phyloP scores from a whole-genome alignment of 30 jellyfish, hydroid and myxozoan genomes.

The Catostylus mosaicus region DNA sequence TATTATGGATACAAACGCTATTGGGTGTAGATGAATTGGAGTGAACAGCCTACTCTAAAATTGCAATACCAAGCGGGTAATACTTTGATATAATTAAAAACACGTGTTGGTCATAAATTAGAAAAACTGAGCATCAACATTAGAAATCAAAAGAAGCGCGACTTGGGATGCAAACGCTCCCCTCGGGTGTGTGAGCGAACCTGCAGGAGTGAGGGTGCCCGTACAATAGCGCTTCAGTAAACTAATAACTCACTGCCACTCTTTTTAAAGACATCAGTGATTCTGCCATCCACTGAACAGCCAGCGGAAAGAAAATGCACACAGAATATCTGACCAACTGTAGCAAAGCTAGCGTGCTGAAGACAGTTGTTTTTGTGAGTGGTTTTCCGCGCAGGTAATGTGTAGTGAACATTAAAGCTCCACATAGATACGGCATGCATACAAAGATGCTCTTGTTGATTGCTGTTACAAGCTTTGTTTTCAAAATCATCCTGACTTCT shows the following conservation, averaged over 20 bases:
- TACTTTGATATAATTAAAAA: too few species aligned
- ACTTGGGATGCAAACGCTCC: too few species aligned
- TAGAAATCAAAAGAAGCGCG: too few species aligned
- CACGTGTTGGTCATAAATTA: too few species aligned
- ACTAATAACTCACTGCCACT: constrained; percentile 43
- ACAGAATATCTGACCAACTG: constrained; percentile 33
- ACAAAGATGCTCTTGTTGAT: constrained; percentile 4
- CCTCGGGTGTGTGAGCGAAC: too few species aligned
- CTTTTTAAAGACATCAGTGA: constrained; percentile 32
- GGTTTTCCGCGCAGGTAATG: constrained; percentile 48
- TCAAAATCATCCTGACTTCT: constrained; percentile 28
- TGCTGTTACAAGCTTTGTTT: constrained; percentile 35
- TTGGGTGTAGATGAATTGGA: too few species aligned
- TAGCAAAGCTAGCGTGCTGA: constrained; percentile 54
- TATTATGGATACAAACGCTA: too few species aligned
- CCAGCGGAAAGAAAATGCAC: constrained; percentile 49
- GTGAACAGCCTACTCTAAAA: too few species aligned
- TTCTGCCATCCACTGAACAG: constrained; percentile 55
- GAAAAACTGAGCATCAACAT: too few species aligned
- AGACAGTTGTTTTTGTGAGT: constrained; percentile 50
- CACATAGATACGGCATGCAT: constrained; percentile 54
- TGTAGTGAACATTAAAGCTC: constrained; percentile 59
- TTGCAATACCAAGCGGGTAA: too few species aligned
- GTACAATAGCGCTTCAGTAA: too few species aligned
- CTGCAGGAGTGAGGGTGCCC: too few species aligned